Percentiles rank a stretch among this genome's conserved stretches.
phyloP scores from a whole-genome alignment of 2,797 vertebrate species.

The Argya squamiceps region DNA sequence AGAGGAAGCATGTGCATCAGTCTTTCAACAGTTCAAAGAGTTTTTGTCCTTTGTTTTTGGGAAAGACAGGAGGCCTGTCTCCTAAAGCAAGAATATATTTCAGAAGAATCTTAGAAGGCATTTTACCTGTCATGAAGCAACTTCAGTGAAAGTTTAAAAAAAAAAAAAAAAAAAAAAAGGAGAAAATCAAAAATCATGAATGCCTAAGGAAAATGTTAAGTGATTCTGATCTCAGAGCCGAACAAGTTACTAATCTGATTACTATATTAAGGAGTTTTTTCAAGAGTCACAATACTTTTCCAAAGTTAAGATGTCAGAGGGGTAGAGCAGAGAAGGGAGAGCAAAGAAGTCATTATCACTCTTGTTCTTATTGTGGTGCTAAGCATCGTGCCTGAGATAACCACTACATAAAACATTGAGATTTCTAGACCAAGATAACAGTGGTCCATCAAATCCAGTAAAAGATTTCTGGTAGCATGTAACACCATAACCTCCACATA shows the following conservation, averaged over 20 bases:
- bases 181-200: neutral
- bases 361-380: neutral
- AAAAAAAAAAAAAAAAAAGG: neutral
- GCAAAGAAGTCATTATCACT: neutral
- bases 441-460: neutral
- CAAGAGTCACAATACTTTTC: neutral
- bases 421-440: neutral
- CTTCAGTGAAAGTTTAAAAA: neutral
- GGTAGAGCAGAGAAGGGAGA: neutral
- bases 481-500: neutral
- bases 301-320: neutral
- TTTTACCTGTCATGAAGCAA: neutral
- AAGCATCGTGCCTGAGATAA: neutral
- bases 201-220: neutral
- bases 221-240: neutral
- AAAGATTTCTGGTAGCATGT: neutral
- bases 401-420: fast-evolving
- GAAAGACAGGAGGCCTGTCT: neutral
- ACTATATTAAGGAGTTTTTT: neutral
- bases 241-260: neutral
- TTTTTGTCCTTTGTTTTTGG: neutral
- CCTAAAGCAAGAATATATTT: neutral
- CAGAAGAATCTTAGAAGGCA: neutral
- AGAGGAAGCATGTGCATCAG: neutral
- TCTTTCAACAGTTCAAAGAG: neutral